These are phyloP conservation scores for Dendropsophus ebraccatus DNA, from an alignment of 2,113 vertebrate genomes.

Conservation along the genomic window DNA sequence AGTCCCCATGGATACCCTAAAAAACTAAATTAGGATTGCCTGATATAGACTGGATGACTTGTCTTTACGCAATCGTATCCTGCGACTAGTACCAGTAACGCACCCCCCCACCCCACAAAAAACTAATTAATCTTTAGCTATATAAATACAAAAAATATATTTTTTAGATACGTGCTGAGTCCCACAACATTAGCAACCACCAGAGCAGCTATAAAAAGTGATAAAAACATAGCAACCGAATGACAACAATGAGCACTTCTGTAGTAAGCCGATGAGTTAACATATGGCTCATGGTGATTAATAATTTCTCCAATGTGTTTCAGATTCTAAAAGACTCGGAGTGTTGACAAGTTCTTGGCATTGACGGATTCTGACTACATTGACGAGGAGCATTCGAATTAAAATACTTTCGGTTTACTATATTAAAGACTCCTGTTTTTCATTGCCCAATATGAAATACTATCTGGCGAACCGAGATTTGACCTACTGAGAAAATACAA, in stretches of 20 bases:
- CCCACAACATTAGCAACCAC: neutral
- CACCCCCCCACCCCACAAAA: no score
- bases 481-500: constrained; percentile 21
- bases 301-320: constrained; percentile 21
- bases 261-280: neutral
- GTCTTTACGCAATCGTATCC: neutral
- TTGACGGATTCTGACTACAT: constrained; percentile 8
- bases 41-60: neutral
- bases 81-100: neutral
- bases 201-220: neutral
- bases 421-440: constrained; percentile 28
- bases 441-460: constrained; percentile 39
- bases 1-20: neutral
- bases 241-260: neutral
- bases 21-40: neutral
- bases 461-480: constrained; percentile 12
- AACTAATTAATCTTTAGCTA: no score
- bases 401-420: neutral
- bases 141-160: neutral
- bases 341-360: constrained; percentile 40
- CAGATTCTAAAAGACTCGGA: neutral
- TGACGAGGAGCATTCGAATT: constrained; percentile 13
- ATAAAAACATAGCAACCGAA: constrained; percentile 4
- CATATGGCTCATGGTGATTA: constrained; percentile 17
- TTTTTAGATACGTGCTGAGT: neutral